Evolutionary conservation across 2,888 invertebrate genomes (phyloP).

Genomic region (Campoletis raptor): DNA sequence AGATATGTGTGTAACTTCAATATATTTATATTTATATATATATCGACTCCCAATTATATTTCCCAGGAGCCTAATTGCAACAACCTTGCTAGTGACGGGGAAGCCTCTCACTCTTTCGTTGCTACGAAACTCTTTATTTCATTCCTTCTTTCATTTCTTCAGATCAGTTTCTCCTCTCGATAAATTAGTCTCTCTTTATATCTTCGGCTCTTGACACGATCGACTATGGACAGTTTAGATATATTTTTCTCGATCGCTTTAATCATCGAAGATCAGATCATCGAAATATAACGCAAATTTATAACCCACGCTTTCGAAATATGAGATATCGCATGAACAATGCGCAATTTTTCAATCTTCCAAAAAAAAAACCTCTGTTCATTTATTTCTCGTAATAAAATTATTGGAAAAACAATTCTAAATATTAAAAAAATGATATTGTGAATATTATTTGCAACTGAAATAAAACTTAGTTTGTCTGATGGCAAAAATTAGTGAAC

Average conservation of each 20-base stretch:
- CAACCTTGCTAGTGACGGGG: conserved; percentile 28
- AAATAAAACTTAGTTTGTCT: background rate
- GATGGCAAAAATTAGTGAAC: conserved; percentile 30
- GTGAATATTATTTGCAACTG: background rate
- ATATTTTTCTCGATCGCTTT: background rate
- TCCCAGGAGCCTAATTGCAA: conserved; percentile 55
- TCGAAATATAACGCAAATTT: background rate
- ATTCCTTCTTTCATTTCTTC: background rate
- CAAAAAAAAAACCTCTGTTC: background rate
- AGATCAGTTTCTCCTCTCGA: background rate
- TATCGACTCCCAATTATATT: conserved; percentile 32
- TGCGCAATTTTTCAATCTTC: background rate
- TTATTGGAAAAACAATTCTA: background rate
- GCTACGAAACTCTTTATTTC: conserved; percentile 15
- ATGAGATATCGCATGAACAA: conserved; percentile 1
- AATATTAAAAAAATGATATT: background rate
- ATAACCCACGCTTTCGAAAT: background rate
- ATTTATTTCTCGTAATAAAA: background rate
- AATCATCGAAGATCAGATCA: conserved; percentile 22
- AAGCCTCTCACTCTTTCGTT: conserved; percentile 35
- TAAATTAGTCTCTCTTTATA: background rate
- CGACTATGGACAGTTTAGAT: background rate
- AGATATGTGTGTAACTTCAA: background rate
- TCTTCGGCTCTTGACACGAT: conserved; percentile 9
- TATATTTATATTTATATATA: background rate